Evolutionary conservation across 2,888 invertebrate species (phyloP).

Genomic region (Eueremaeus valkanovi): DNA sequence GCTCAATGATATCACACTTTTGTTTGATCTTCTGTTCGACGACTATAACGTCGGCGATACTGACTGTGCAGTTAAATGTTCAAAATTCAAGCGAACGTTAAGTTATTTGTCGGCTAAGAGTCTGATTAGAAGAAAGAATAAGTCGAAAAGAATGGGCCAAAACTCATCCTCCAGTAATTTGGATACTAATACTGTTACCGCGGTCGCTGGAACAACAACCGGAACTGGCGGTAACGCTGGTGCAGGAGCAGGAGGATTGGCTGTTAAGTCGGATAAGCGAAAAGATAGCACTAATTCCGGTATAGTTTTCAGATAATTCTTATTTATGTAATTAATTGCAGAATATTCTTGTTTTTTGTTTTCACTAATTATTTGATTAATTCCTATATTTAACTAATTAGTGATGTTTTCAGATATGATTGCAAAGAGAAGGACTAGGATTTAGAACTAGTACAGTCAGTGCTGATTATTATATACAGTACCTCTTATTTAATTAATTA

Average conservation of each 20-base stretch:
- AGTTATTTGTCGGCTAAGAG: not conserved
- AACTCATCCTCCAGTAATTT: not conserved
- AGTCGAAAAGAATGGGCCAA: not conserved
- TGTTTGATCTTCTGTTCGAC: not conserved
- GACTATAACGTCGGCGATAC: not conserved
- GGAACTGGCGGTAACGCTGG: not conserved
- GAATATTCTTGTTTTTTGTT: too few species aligned
- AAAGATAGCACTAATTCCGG: not conserved
- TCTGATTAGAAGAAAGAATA: not conserved
- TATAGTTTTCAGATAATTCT: not conserved
- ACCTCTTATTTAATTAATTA: too few species aligned
- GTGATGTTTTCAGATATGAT: too few species aligned
- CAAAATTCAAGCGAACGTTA: conserved; percentile 1
- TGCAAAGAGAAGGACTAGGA: too few species aligned
- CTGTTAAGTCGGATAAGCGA: not conserved
- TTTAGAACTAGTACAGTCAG: too few species aligned
- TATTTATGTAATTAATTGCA: too few species aligned
- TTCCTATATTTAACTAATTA: too few species aligned
- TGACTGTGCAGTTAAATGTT: not conserved
- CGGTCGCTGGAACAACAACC: too few species aligned
- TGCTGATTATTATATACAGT: too few species aligned
- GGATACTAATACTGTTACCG: not conserved
- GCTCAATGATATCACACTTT: not conserved
- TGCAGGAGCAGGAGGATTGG: not conserved
- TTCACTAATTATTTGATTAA: too few species aligned